Evolutionary conservation across 2,888 invertebrate species (phyloP).

Genomic region (Hyppa rectilinea): DNA sequence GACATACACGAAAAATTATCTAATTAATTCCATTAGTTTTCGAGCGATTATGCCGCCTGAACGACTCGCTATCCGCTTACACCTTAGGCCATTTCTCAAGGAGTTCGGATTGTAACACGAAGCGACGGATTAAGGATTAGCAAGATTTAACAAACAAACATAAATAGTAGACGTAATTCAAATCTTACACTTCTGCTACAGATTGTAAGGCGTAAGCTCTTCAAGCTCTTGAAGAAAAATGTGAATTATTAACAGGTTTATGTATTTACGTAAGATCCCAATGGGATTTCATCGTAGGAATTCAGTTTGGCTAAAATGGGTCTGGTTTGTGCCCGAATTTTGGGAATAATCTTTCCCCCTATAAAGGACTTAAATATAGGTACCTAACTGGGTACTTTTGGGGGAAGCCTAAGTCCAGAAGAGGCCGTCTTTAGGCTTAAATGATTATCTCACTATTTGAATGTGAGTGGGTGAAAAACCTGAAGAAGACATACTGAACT

Average conservation of each 20-base stretch:
- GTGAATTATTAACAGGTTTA: conserved; percentile 23
- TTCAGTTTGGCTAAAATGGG: not conserved
- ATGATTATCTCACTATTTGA: no score
- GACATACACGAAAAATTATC: no score
- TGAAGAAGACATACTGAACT: no score
- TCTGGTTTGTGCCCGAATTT: no score
- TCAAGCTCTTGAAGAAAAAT: conserved; percentile 11
- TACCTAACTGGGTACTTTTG: no score
- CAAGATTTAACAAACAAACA: conserved; percentile 78
- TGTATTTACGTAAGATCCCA: not conserved
- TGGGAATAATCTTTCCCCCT: no score
- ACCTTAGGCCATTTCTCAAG: conserved; percentile 44
- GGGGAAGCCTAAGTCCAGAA: no score
- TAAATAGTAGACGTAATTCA: conserved; percentile 77
- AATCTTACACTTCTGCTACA: conserved; percentile 68
- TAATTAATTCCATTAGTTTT: not conserved
- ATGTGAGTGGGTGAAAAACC: no score
- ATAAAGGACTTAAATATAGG: no score
- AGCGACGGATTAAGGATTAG: conserved; percentile 82
- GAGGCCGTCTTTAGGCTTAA: no score
- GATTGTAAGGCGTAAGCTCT: conserved; percentile 49
- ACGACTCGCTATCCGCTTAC: conserved; percentile 19
- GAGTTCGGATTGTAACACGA: conserved; percentile 75
- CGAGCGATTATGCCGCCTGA: not conserved
- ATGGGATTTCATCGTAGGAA: conserved; percentile 1